phyloP scores from a whole-genome alignment of 2,797 vertebrate species.

The Tragelaphus eurycerus region DNA sequence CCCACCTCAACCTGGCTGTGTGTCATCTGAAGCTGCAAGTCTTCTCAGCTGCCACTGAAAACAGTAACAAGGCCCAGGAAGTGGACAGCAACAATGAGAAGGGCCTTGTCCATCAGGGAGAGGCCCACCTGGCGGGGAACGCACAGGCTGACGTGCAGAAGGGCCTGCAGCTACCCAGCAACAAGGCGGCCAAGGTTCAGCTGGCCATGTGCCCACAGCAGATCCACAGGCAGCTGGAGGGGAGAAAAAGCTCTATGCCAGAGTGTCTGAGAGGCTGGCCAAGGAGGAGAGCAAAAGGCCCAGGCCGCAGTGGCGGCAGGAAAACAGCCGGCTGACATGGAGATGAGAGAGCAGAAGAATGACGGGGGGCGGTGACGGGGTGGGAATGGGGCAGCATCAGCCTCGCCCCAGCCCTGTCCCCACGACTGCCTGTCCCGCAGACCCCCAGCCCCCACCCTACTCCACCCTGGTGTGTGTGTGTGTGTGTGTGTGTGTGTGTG shows the following conservation, averaged over 20 bases:
- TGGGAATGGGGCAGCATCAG: neutral
- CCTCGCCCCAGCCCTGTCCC: neutral
- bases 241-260: constrained; percentile 96
- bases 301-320: neutral
- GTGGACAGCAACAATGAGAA: constrained; percentile 93
- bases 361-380: accelerated
- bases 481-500: neutral
- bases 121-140: constrained; percentile 92
- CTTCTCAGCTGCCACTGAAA: constrained; percentile 89
- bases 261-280: constrained; percentile 97
- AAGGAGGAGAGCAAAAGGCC: constrained; percentile 90
- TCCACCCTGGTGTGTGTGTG: neutral
- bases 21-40: constrained; percentile 96
- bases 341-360: neutral
- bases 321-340: neutral
- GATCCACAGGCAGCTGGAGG: constrained; percentile 93
- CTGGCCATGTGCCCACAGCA: constrained; percentile 91
- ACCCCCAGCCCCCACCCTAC: neutral
- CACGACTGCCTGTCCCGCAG: neutral
- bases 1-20: constrained; percentile 95
- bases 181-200: constrained; percentile 94
- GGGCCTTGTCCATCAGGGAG: constrained; percentile 94
- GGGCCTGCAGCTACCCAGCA: constrained; percentile 92
- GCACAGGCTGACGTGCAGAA: constrained; percentile 93
- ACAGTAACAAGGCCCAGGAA: constrained; percentile 95